A percentile compares a stretch with the other conserved stretches of the same genome.
Conservation (phyloP, 2,888 invertebrate genomes). For the Cheilosia impressa region DNA sequence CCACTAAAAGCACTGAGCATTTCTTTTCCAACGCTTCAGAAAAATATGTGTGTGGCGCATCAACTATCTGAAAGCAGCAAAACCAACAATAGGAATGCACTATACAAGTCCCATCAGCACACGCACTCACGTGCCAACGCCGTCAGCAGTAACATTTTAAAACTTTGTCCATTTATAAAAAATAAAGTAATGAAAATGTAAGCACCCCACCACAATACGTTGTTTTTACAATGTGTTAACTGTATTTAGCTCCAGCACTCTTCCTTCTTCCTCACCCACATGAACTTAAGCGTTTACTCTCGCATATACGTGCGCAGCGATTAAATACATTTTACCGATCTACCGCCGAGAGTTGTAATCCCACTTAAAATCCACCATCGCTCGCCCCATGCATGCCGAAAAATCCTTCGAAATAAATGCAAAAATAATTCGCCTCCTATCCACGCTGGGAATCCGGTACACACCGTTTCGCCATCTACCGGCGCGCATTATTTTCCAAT, state of each 20-base stretch:
- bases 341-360: constrained; percentile 52
- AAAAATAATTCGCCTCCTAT: constrained; percentile 48
- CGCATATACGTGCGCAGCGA: constrained; percentile 36
- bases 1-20: no score
- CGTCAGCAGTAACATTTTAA: constrained; percentile 18
- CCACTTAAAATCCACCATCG: constrained; percentile 41
- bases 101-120: background rate
- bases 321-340: constrained; percentile 59
- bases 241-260: constrained; percentile 30
- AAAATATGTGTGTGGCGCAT: background rate
- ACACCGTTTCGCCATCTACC: constrained; percentile 61
- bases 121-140: background rate
- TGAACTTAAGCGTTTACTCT: constrained; percentile 49
- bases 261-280: background rate
- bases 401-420: constrained; percentile 59
- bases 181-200: constrained; percentile 28
- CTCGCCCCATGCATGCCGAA: constrained; percentile 8
- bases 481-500: constrained; percentile 71
- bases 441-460: background rate
- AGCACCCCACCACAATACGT: constrained; percentile 44
- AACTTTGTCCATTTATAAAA: constrained; percentile 6
- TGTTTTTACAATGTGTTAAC: constrained; percentile 58
- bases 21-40: background rate
- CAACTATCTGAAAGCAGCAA: background rate
- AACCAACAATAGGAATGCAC: background rate